A percentile compares a stretch with the other conserved stretches of the same genome.
Evolutionary conservation across 1,140 invertebrate genomes (phyloP).

Genomic region (Pseudomyrmex dendroicus): DNA sequence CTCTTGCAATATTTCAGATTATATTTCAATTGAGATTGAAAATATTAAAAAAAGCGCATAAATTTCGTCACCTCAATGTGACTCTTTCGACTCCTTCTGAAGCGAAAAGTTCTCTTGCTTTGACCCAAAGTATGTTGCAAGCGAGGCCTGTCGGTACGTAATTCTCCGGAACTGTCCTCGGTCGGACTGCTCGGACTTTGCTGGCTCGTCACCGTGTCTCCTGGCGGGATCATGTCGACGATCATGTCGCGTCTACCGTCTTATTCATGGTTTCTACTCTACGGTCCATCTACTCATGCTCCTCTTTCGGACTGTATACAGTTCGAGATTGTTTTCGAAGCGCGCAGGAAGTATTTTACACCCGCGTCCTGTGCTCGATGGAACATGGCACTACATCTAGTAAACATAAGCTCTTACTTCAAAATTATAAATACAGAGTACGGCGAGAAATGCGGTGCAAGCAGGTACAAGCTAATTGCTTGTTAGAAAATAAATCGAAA

Average conservation of each 20-base stretch:
- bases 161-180: slow-evolving; percentile 89
- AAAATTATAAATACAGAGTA: slow-evolving; percentile 18
- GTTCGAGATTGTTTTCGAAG: slow-evolving; percentile 29
- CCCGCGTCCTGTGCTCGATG: slow-evolving; percentile 8
- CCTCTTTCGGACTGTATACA: slow-evolving; percentile 60
- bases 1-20: no score
- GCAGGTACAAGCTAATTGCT: no score
- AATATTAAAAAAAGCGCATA: background rate
- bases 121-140: slow-evolving; percentile 97
- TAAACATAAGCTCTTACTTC: background rate
- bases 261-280: slow-evolving; percentile 41
- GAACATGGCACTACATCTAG: slow-evolving; percentile 35
- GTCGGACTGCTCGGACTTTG: slow-evolving; percentile 90
- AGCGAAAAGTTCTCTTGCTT: slow-evolving; percentile 96
- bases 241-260: slow-evolving; percentile 32
- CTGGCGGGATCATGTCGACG: slow-evolving; percentile 77
- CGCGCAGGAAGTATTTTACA: slow-evolving; percentile 32
- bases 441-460: no score
- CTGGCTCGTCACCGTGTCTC: slow-evolving; percentile 90
- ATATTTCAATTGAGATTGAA: background rate
- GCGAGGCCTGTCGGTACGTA: slow-evolving; percentile 89
- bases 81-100: slow-evolving; percentile 90
- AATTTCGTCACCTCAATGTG: slow-evolving; percentile 82
- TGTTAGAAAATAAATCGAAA: no score
- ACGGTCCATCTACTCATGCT: slow-evolving; percentile 77